Base-by-base conservation (phyloP, 2,113 vertebrate genomes). In the Lota lota region DNA sequence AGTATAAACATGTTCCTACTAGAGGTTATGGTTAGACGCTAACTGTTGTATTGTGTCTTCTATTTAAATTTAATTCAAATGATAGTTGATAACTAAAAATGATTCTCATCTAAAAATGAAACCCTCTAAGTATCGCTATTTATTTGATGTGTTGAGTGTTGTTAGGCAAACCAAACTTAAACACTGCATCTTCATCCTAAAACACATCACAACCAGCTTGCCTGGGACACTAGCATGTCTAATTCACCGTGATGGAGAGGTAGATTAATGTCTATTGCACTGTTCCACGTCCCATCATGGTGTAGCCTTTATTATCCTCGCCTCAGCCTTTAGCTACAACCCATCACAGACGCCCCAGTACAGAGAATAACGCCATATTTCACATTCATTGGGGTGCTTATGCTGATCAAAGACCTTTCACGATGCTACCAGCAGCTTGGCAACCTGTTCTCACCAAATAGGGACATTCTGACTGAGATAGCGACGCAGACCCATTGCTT, bases 401-500 rank as follows among this genome's bases (percentile, higher is more conserved):
- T 70, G 69, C 66, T 79, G 79, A 84, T 87, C 80, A 84, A 84
- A 79, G 73, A 53, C 21, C 64, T 68, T 20, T 21, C 19, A 22
- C 36, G 36, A 74, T 75, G 73, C 70, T 64, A 40, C 66, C 68
- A 79, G 74, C 70, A 64, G 63, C 18, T 18, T 63, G 62, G 20
- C 58, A 76, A 81, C 72, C 70, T 79, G 76, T 68, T 82, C 74
- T 66, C 63, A 18, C 62, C 70, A 47, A 15, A 53, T 51, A 61
- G 65, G 72, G 40, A 66, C 68, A 67, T 73, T 66, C 61, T 67
- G 74, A 79, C 74, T n/a, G 78, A 79, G 8, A 82, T 65, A 18
- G 61, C 40, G 73, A 69, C 76, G 21, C 78, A 33, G 78, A 70
- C 75, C 63, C 67, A 64, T 62, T 22, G 81, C 74, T 79, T 62